phyloP scores from a whole-genome alignment of 1,140 invertebrate species.

The Drosophila sturtevanti region DNA sequence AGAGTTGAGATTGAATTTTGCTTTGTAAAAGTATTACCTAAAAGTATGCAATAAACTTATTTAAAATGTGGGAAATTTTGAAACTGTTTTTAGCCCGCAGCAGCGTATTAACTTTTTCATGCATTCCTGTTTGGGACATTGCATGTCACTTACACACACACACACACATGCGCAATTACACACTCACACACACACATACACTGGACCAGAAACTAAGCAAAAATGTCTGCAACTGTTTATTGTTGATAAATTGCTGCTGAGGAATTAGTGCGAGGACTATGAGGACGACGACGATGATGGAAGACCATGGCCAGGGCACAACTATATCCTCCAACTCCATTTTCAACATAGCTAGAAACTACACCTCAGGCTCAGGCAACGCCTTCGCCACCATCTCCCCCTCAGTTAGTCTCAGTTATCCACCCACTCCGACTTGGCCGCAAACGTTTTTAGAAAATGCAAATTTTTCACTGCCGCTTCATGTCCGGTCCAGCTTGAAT shows the following conservation, averaged over 20 bases:
- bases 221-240: conserved; percentile 80
- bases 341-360: neutral
- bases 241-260: conserved; percentile 80
- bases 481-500: neutral
- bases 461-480: conserved; percentile 50
- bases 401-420: neutral
- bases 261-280: conserved; percentile 77
- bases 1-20: neutral
- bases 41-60: conserved; percentile 15
- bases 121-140: conserved; percentile 75
- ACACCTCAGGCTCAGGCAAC: conserved; percentile 3
- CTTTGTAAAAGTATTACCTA: neutral
- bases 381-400: neutral
- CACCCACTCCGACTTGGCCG: conserved; percentile 18
- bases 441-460: conserved; percentile 73
- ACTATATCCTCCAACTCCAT: conserved; percentile 34
- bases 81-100: conserved; percentile 57
- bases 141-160: conserved; percentile 59
- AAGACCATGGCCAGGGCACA: conserved; percentile 56
- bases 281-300: conserved; percentile 78
- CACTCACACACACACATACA: conserved; percentile 15
- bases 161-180: conserved; percentile 6
- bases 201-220: conserved; percentile 53
- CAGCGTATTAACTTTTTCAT: conserved; percentile 66
- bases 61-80: conserved; percentile 50